Evolutionary conservation across 2,113 vertebrate genomes (phyloP).

Genomic region (Esox niger): DNA sequence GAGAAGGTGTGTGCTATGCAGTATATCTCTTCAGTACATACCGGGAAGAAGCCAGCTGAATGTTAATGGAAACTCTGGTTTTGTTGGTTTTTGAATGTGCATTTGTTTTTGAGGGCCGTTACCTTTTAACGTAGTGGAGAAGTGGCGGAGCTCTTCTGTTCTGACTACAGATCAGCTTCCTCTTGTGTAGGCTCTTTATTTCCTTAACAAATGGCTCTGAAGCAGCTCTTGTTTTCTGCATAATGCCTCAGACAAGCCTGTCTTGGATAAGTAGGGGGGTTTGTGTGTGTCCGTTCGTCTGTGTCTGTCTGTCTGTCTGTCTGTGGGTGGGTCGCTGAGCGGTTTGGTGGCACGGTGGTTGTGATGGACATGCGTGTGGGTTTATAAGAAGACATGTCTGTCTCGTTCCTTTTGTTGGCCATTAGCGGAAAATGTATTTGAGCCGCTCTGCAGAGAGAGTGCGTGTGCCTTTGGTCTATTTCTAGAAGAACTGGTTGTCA

Average conservation of each 20-base stretch:
- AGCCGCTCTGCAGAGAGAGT: background rate
- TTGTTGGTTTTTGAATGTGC: too few relatives aligned
- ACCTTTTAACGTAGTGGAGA: background rate
- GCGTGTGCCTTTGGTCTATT: constrained; percentile 10
- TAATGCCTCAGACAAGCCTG: background rate
- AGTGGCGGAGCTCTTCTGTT: background rate
- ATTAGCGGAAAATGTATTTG: background rate
- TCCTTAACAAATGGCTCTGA: background rate
- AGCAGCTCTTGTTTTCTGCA: background rate
- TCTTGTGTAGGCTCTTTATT: background rate
- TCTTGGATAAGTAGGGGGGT: too few relatives aligned
- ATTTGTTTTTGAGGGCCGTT: too few relatives aligned
- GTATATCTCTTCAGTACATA: too few relatives aligned
- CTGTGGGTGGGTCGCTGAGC: too few relatives aligned
- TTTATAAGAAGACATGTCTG: background rate
- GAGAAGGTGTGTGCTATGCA: too few relatives aligned
- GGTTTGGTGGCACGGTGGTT: too few relatives aligned
- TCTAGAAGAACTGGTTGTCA: background rate
- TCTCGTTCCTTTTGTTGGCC: background rate
- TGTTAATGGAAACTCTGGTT: too few relatives aligned
- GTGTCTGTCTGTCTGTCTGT: too few relatives aligned
- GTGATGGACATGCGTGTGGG: too few relatives aligned
- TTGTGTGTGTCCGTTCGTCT: too few relatives aligned
- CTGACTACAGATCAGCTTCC: background rate
- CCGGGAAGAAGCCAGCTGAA: too few relatives aligned